Conservation (phyloP, 2,797 vertebrate genomes). For the Melanotaenia boesemani region DNA sequence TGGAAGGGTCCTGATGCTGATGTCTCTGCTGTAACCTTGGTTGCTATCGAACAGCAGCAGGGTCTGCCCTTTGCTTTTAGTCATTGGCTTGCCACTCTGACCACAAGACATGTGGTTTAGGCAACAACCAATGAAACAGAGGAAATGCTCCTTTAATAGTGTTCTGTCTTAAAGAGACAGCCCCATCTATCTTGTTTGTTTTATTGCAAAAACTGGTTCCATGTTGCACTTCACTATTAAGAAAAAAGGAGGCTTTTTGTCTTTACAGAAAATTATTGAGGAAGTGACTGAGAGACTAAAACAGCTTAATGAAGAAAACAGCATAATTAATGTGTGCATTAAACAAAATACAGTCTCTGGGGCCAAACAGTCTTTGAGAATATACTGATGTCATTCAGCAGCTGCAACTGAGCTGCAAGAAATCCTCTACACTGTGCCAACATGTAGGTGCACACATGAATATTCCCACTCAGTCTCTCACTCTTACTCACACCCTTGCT, state of each 20-base stretch:
- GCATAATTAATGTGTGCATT: not conserved
- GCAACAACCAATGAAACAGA: conserved; percentile 78
- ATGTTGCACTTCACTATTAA: conserved; percentile 29
- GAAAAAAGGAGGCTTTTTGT: conserved; percentile 13
- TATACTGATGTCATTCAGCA: conserved; percentile 44
- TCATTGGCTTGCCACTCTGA: conserved; percentile 82
- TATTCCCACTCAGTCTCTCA: conserved; percentile 73
- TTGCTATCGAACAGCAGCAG: conserved; percentile 87
- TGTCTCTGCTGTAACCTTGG: conserved; percentile 87
- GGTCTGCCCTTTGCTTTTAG: conserved; percentile 80
- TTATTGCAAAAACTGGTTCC: conserved; percentile 42
- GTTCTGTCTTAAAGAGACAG: conserved; percentile 81
- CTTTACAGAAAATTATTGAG: conserved; percentile 18
- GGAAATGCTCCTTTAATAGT: conserved; percentile 69
- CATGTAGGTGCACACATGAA: conserved; percentile 67
- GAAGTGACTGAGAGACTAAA: conserved; percentile 15
- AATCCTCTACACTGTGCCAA: conserved; percentile 52
- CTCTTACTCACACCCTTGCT: conserved; percentile 66
- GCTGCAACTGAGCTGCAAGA: conserved; percentile 46
- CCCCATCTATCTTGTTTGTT: conserved; percentile 35
- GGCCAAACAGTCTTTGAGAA: conserved; percentile 46
- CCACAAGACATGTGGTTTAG: conserved; percentile 82
- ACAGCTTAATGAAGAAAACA: conserved; percentile 7
- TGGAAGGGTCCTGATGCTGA: conserved; percentile 81
- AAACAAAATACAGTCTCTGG: conserved; percentile 35